These are phyloP conservation scores for Drosophila incognita DNA, from an alignment of 2,888 invertebrate species.

Conservation along the genomic window DNA sequence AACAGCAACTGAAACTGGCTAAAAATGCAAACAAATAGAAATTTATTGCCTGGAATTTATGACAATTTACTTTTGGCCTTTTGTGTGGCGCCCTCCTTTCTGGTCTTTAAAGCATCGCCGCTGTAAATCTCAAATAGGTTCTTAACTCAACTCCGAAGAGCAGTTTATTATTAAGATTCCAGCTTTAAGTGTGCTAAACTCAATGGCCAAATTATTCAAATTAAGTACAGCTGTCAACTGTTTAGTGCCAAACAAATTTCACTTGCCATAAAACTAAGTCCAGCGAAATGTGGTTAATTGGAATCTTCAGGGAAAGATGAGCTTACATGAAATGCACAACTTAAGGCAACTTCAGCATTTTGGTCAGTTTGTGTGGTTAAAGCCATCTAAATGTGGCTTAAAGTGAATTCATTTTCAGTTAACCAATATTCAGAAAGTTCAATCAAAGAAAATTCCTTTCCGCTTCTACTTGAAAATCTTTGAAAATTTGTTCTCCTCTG, in stretches of 20 bases:
- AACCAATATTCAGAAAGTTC: background rate
- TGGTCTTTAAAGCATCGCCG: constrained; percentile 2
- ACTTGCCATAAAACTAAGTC: background rate
- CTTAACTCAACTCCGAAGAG: background rate
- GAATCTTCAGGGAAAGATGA: too few species aligned
- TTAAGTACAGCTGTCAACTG: background rate
- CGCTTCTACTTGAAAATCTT: background rate
- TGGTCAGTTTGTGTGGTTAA: background rate
- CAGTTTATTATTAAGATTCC: constrained; percentile 2
- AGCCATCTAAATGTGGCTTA: background rate
- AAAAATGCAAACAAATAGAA: constrained; percentile 78
- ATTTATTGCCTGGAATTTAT: constrained; percentile 83
- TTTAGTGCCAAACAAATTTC: background rate
- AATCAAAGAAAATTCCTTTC: background rate
- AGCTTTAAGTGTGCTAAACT: background rate
- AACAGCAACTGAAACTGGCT: constrained; percentile 48
- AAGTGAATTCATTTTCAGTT: background rate
- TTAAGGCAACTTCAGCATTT: background rate
- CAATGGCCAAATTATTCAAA: background rate
- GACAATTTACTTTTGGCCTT: constrained; percentile 67
- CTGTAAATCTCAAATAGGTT: constrained; percentile 13
- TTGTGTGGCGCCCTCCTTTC: constrained; percentile 20
- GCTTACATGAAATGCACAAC: background rate
- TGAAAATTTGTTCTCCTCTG: background rate
- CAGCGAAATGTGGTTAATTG: background rate